phyloP scores from a whole-genome alignment of 1,140 invertebrate genomes.

The Potamilus streckersoni region DNA sequence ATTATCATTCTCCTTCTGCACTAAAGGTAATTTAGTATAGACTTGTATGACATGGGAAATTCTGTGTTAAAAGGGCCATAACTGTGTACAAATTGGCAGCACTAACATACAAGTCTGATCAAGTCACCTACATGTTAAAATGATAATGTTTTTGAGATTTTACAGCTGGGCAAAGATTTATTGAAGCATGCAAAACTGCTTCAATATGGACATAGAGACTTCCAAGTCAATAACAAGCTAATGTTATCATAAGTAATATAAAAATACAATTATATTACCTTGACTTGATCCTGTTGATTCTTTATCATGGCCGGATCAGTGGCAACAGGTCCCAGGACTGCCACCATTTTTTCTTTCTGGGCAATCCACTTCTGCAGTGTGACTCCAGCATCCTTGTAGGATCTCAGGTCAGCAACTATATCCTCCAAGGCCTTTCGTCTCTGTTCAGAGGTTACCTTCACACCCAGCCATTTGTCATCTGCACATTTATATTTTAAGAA shows the following conservation, averaged over 20 bases:
- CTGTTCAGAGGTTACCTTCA: conserved; percentile 88
- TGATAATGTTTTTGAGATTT: too few relatives aligned
- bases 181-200: too few relatives aligned
- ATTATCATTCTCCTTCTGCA: too few relatives aligned
- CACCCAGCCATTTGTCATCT: conserved; percentile 84
- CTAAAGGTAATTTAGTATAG: too few relatives aligned
- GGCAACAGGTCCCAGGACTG: conserved; percentile 92
- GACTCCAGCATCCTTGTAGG: conserved; percentile 91
- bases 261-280: conserved; percentile 66
- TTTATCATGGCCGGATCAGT: conserved; percentile 94
- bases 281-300: conserved; percentile 91
- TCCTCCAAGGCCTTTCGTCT: conserved; percentile 86
- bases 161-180: too few relatives aligned
- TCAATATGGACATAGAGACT: too few relatives aligned
- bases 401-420: conserved; percentile 75
- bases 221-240: too few relatives aligned
- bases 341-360: conserved; percentile 95
- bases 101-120: too few relatives aligned
- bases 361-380: conserved; percentile 87
- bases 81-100: too few relatives aligned
- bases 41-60: too few relatives aligned
- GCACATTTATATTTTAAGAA: conserved; percentile 1
- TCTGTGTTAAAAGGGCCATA: too few relatives aligned
- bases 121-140: too few relatives aligned
- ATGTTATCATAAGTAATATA: neutral